These are phyloP conservation scores for Drosophila sechellia DNA, from an alignment of 1,140 invertebrate species.

Conservation along the genomic window DNA sequence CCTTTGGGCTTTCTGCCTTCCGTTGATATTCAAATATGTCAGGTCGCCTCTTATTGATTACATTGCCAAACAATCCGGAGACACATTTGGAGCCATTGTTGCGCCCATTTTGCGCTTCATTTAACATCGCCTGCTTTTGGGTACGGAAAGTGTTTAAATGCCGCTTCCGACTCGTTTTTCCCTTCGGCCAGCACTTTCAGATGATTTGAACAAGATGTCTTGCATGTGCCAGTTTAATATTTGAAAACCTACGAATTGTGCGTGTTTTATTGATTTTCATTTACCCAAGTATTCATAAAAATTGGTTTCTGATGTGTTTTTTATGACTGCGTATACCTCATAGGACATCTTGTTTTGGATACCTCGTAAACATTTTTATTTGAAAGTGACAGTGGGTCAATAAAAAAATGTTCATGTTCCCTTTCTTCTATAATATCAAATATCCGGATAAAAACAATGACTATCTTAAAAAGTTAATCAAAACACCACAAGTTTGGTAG, in stretches of 20 bases:
- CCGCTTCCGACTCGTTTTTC: constrained; percentile 49
- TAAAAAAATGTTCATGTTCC: not conserved
- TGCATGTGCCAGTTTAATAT: constrained; percentile 45
- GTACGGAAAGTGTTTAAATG: constrained; percentile 74
- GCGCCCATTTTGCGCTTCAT: constrained; percentile 74
- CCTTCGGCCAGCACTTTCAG: not conserved
- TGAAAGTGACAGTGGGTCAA: constrained; percentile 11
- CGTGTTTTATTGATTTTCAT: constrained; percentile 77
- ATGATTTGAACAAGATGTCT: constrained; percentile 20
- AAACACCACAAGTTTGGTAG: no score
- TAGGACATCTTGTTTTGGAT: constrained; percentile 59
- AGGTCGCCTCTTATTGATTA: constrained; percentile 59
- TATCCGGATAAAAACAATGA: no score
- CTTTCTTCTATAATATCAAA: not conserved
- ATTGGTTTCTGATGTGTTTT: constrained; percentile 76
- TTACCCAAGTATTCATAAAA: constrained; percentile 66
- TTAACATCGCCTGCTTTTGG: constrained; percentile 49
- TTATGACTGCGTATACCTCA: constrained; percentile 64
- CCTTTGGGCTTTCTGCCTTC: constrained; percentile 28
- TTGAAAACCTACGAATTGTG: constrained; percentile 13
- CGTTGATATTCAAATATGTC: constrained; percentile 43
- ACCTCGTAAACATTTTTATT: constrained; percentile 40
- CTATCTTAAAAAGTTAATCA: no score
- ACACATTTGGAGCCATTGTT: constrained; percentile 65
- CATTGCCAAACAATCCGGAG: constrained; percentile 61